Percentiles rank a stretch among this genome's conserved stretches.
These are phyloP conservation scores for Cliona cf. orientalis DNA, from an alignment of 37 sponge, comb jelly and placozoan species.

Conservation along the genomic window DNA sequence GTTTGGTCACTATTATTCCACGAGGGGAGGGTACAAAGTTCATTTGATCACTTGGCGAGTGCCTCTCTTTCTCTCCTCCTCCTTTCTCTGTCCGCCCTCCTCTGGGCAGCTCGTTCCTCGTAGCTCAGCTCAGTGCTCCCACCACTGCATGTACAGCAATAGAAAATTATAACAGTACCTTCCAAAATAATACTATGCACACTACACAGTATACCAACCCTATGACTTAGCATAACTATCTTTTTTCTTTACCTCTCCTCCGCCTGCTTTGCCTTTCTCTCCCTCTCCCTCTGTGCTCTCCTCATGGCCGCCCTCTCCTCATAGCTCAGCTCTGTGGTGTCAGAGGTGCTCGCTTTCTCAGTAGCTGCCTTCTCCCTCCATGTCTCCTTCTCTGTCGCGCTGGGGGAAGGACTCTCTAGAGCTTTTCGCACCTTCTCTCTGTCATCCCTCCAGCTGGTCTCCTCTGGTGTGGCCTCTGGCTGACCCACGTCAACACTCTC, in stretches of 20 bases:
- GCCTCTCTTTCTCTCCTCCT: constrained; percentile 62
- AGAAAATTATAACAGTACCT: neutral
- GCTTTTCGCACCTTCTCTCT: neutral
- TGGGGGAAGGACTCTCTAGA: neutral
- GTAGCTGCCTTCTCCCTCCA: neutral
- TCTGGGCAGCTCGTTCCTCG: constrained; percentile 68
- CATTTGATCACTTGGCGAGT: constrained; percentile 38
- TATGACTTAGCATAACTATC: too few species aligned
- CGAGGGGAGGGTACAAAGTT: too few species aligned
- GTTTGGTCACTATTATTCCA: too few species aligned
- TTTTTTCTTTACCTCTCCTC: neutral
- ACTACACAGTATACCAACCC: neutral
- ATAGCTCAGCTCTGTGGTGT: constrained; percentile 40
- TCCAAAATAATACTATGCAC: neutral
- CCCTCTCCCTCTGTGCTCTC: constrained; percentile 61
- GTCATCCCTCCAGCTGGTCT: constrained; percentile 25
- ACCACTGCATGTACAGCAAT: too few species aligned
- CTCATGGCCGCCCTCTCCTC: constrained; percentile 60
- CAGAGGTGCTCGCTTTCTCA: neutral
- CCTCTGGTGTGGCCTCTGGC: neutral
- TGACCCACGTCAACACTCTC: neutral
- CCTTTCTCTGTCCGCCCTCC: constrained; percentile 75
- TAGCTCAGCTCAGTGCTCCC: constrained; percentile 39
- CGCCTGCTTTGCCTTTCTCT: constrained; percentile 37
- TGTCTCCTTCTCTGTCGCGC: neutral